Evolutionary conservation across 2,888 invertebrate species (phyloP).

Genomic region (Hartigia nigra): DNA sequence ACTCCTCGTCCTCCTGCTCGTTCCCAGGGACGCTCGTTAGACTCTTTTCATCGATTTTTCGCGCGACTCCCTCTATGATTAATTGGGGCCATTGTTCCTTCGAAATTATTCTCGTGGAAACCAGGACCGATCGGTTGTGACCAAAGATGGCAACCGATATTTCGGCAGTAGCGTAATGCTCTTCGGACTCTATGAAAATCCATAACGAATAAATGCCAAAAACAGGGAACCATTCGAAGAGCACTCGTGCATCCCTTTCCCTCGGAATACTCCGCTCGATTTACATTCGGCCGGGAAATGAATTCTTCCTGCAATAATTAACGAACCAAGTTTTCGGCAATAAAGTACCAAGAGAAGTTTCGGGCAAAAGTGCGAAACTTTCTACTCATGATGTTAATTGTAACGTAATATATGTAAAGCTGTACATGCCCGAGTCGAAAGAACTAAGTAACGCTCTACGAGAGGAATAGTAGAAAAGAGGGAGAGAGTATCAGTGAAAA

Average conservation of each 20-base stretch:
- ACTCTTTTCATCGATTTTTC: slow-evolving; percentile 32
- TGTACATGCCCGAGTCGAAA: slow-evolving; percentile 31
- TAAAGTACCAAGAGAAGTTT: slow-evolving; percentile 32
- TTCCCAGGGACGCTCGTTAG: slow-evolving; percentile 30
- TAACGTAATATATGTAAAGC: slow-evolving; percentile 50
- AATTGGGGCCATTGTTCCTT: slow-evolving; percentile 38
- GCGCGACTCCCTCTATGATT: slow-evolving; percentile 30
- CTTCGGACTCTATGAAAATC: neutral
- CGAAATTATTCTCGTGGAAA: slow-evolving; percentile 2
- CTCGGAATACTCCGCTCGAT: slow-evolving; percentile 20
- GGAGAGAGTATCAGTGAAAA: neutral
- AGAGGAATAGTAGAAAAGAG: slow-evolving; percentile 7
- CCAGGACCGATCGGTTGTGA: slow-evolving; percentile 1
- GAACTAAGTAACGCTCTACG: slow-evolving; percentile 34
- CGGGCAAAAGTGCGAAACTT: slow-evolving; percentile 40
- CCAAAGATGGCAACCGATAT: neutral
- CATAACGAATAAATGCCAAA: neutral
- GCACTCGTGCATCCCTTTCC: neutral
- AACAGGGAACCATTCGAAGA: neutral
- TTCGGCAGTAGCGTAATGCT: neutral
- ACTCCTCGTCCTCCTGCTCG: slow-evolving; percentile 16
- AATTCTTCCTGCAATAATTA: slow-evolving; percentile 44
- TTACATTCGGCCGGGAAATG: slow-evolving; percentile 38
- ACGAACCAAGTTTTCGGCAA: slow-evolving; percentile 43
- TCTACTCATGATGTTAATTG: slow-evolving; percentile 48